Percentiles rank a stretch among this genome's conserved stretches.
Conservation (phyloP, 2,113 vertebrate species). For the Mugil cephalus region DNA sequence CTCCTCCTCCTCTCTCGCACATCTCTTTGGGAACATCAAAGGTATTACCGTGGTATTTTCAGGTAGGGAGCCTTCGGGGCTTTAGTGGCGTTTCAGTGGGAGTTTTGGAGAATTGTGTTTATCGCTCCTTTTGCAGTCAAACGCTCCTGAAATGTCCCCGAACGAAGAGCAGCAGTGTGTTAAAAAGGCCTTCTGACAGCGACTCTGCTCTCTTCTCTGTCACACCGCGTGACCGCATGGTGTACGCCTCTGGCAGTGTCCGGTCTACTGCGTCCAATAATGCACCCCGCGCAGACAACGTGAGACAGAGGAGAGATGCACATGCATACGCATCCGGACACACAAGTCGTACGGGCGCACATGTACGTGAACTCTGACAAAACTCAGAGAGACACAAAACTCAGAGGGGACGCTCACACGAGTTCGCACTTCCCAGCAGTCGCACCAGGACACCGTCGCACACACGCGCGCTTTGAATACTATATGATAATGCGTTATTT, state of each 20-base stretch:
- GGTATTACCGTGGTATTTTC: conserved; percentile 67
- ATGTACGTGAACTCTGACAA: conserved; percentile 32
- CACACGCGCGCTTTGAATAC: conserved; percentile 23
- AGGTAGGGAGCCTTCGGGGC: conserved; percentile 68
- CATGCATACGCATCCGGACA: conserved; percentile 18
- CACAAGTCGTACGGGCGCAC: conserved; percentile 22
- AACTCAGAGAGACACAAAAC: conserved; percentile 55
- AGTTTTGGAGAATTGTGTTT: conserved; percentile 68
- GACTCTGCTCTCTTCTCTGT: conserved; percentile 73
- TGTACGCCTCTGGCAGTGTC: conserved; percentile 74
- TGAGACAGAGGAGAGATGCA: conserved; percentile 21
- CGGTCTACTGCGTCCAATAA: conserved; percentile 76
- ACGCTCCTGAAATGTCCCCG: conserved; percentile 60
- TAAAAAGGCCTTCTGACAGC: conserved; percentile 80
- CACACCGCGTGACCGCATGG: conserved; percentile 71
- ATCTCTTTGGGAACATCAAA: conserved; percentile 72
- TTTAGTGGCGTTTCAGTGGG: conserved; percentile 60
- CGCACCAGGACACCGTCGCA: background rate
- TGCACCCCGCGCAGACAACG: conserved; percentile 65
- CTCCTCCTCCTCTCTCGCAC: conserved; percentile 43
- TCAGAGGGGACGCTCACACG: conserved; percentile 27
- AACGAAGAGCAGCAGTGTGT: conserved; percentile 75
- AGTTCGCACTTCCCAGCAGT: conserved; percentile 24
- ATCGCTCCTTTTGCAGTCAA: conserved; percentile 68
- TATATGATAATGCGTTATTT: conserved; percentile 25